A percentile compares a stretch with the other conserved stretches of the same genome.
Evolutionary conservation across 2,888 invertebrate genomes (phyloP).

Genomic region (Strigamia maritima): DNA sequence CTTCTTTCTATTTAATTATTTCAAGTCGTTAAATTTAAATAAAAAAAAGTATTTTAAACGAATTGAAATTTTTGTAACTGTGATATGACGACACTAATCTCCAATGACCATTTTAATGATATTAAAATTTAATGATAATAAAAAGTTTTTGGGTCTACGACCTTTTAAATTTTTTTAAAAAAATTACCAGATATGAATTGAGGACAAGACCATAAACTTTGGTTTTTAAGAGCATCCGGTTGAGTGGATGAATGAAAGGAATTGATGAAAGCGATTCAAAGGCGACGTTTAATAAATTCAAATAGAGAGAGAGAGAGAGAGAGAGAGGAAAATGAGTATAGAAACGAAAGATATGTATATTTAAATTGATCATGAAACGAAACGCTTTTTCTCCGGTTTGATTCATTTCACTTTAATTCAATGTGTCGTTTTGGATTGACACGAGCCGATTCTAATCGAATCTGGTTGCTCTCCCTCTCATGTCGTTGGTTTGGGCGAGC

Average conservation of each 20-base stretch:
- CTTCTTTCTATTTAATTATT: background rate
- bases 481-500: slow-evolving; percentile 21
- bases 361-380: slow-evolving; percentile 28
- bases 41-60: background rate
- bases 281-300: slow-evolving; percentile 31
- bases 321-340: background rate
- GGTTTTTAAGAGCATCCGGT: slow-evolving; percentile 34
- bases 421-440: slow-evolving; percentile 38
- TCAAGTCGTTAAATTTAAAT: background rate
- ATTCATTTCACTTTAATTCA: slow-evolving; percentile 40
- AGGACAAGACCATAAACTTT: slow-evolving; percentile 32
- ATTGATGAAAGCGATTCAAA: slow-evolving; percentile 20
- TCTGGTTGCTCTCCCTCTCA: slow-evolving; percentile 10
- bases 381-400: slow-evolving; percentile 33
- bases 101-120: slow-evolving; percentile 12
- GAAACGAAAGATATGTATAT: slow-evolving; percentile 25
- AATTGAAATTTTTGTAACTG: background rate
- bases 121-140: slow-evolving; percentile 19
- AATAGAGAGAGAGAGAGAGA: background rate
- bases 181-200: slow-evolving; percentile 29
- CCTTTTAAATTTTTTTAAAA: background rate
- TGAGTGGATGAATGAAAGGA: slow-evolving; percentile 26
- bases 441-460: slow-evolving; percentile 39
- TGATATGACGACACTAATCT: slow-evolving; percentile 15
- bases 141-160: slow-evolving; percentile 18